Percentiles rank a stretch among this genome's conserved stretches.
Evolutionary conservation across 2,797 vertebrate species (phyloP).

Genomic region (Sarcophilus harrisii): DNA sequence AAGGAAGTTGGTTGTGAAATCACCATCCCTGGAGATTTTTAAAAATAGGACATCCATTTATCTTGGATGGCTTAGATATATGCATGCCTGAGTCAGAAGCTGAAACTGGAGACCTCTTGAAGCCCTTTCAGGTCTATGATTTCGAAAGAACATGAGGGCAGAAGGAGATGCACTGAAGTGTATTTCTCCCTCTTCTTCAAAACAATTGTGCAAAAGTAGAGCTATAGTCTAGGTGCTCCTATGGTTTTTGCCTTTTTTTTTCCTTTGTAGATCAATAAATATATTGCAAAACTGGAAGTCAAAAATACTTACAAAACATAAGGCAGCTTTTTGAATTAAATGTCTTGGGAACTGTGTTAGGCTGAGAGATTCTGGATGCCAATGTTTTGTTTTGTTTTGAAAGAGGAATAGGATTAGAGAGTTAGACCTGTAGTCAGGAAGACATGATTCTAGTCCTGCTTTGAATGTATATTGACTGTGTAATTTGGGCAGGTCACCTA

Average conservation of each 20-base stretch:
- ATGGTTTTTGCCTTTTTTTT: neutral
- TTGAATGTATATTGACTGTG: neutral
- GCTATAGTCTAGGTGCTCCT: neutral
- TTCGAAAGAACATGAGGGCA: neutral
- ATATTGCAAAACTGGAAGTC: neutral
- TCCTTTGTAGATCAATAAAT: neutral
- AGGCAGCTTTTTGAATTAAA: neutral
- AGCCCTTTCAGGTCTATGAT: neutral
- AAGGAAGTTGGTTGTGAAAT: neutral
- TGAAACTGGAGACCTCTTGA: neutral
- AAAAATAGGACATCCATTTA: slow-evolving; percentile 3
- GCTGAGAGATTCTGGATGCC: neutral
- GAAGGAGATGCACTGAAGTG: neutral
- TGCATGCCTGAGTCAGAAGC: neutral
- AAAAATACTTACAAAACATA: neutral
- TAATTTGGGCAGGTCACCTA: neutral
- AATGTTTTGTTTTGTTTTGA: neutral
- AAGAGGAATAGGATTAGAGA: neutral
- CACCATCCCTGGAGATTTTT: neutral
- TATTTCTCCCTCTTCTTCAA: neutral
- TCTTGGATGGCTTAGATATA: slow-evolving; percentile 1
- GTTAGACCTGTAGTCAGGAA: neutral
- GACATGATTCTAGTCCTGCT: neutral
- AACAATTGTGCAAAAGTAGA: neutral
- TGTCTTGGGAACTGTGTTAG: neutral